Evolutionary conservation across 2,888 invertebrate genomes (phyloP), one percentile per base, ranked within the genome.

Genomic region (Rhingia campestris): DNA sequence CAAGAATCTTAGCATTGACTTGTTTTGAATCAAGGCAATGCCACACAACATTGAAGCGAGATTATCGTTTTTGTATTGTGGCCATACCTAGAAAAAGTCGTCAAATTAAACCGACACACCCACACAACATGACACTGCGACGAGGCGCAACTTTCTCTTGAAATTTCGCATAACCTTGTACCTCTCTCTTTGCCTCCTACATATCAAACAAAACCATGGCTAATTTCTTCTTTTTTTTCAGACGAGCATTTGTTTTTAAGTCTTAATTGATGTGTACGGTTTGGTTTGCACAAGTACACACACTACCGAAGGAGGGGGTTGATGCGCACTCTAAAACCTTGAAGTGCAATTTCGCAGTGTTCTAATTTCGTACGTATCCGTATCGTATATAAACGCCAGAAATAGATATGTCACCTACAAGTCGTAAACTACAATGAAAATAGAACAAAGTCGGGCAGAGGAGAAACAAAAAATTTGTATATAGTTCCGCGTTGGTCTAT

Each of bases 141-240:
- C 12, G 45, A 53, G 30, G 56, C 67, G 54, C 59, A 61, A 76
- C 81, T 81, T 81, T 81, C 81, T 81, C 81, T 81, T 22, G 30
- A 47, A 30, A 54, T 77, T 66, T 66, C 77, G 81, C 72, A 53
- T 77, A 76, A 81, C 81, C 81, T 81, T 76, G 77, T 43, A 14
- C 59, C 81, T 51, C 79, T 53, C 33, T 51, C 51, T 51, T 32
- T n/a, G 7, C 32, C 63, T 70, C 63, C 81, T 6, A 69, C 75
- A 75, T 64, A 10, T 4, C 6, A 51, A 6, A 4, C 39, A 41
- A 41, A 51, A 56, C 69, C 58, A 81, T 51, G 45, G 63, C 69
- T 63, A 37, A 63, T 63, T 80, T 80, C 22, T 39, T 54, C 0
- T 22, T 7, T 1, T 33, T 53, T 56, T 35, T 14, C 22, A 33